Evolutionary conservation across 1,140 invertebrate species (phyloP), one percentile per base, ranked within the genome.

Genomic region (Cotesia typhae): DNA sequence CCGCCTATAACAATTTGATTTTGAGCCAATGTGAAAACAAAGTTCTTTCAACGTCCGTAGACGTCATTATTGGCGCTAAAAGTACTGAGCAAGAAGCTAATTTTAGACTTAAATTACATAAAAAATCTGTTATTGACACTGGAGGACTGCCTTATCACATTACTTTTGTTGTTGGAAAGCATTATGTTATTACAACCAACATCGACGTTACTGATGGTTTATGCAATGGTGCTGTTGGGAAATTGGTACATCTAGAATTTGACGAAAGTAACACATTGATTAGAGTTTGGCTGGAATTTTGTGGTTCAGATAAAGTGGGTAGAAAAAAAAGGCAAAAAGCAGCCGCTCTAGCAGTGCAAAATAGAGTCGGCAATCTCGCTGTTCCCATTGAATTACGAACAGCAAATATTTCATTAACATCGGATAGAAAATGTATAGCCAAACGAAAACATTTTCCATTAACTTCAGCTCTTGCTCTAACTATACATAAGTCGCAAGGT

Each of bases 401-500:
- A 74, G 76, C 77, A 71, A 79, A 74, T 38, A 78, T 75, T 67
- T 73, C 67, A 65, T 75, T 70, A 63, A 76, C 73, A 63, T 7
- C 69, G 53, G 67, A 77, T 72, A 74, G 66, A 78, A 77, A 77
- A 57, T 69, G 76, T 77, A 75, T 74, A 55, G 71, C 72, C 12
- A 78, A 75, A 76, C 63, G 77, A 55, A 80, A 74, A 74, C 76
- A 79, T 68, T 74, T 79, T 76, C 77, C 78, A 67, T 57, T 71
- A 70, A 75, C 78, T 53, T 57, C 79, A 71, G 77, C 60, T 67
- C 75, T 69, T 37, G 74, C 70, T 66, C 72, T 73, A 52, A 76
- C 76, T 7, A 77, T 76, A 57, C 78, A 79, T 65, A 76, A 77
- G 60, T 72, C 74, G 6, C 75, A 76, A 72, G 78, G 76, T 61